phyloP scores from a whole-genome alignment of 1,140 invertebrate species.

The Diabrotica virgifera region DNA sequence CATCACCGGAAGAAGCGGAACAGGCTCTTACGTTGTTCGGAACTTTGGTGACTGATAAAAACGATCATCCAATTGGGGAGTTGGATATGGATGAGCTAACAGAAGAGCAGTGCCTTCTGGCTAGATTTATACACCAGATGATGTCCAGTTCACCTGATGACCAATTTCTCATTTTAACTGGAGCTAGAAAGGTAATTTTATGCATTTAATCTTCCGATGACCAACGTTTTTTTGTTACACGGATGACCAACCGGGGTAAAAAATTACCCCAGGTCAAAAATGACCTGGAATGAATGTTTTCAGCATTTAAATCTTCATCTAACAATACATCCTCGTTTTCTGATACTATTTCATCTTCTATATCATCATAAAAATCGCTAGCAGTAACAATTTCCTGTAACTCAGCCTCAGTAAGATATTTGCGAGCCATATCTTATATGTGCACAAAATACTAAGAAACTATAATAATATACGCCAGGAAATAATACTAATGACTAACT shows the following conservation, averaged over 20 bases:
- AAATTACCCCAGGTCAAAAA: no score
- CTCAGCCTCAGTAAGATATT: no score
- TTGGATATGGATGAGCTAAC: conserved; percentile 92
- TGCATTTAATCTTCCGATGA: neutral
- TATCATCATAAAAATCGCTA: no score
- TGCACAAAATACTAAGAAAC: no score
- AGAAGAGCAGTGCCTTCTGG: conserved; percentile 93
- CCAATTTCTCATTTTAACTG: conserved; percentile 87
- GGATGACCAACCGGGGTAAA: no score
- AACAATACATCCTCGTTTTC: no score
- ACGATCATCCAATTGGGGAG: conserved; percentile 65
- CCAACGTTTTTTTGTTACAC: neutral
- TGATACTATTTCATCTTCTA: no score
- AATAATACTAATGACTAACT: no score
- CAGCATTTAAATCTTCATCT: no score
- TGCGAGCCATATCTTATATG: neutral
- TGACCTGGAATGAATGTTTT: no score
- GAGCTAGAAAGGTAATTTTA: conserved; percentile 71
- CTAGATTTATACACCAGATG: conserved; percentile 86
- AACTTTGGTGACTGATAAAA: conserved; percentile 85
- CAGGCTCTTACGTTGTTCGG: conserved; percentile 61
- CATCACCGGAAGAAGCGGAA: conserved; percentile 75
- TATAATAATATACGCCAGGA: no score
- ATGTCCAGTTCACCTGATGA: conserved; percentile 83
- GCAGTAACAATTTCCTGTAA: no score